Conservation (phyloP, 2,797 vertebrate genomes). For the Caiman crocodilus region DNA sequence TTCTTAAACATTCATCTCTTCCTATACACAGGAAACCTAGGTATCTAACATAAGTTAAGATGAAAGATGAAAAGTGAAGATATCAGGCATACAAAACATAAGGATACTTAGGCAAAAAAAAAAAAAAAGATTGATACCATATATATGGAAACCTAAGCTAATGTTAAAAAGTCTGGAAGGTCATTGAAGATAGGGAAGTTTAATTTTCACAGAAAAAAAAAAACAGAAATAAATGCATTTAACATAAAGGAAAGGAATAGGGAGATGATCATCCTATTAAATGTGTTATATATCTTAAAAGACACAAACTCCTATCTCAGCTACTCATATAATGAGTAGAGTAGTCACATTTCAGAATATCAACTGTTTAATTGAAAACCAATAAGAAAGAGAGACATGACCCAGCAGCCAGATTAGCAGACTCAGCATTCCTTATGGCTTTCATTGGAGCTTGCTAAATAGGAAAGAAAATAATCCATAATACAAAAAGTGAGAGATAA, state of each 20-base stretch:
- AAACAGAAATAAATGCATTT: not conserved
- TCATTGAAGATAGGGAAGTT: not conserved
- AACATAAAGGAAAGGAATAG: not conserved
- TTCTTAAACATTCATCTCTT: too few species aligned
- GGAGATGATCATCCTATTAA: not conserved
- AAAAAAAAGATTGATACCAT: too few species aligned
- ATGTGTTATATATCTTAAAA: not conserved
- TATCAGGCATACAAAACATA: too few species aligned
- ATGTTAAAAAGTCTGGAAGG: fast-evolving
- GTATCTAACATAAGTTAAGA: too few species aligned
- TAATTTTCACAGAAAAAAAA: fast-evolving
- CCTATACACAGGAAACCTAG: too few species aligned
- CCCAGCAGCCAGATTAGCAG: not conserved
- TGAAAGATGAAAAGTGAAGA: too few species aligned
- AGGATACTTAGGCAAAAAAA: too few species aligned
- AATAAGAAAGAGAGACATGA: not conserved
- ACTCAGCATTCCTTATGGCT: too few species aligned
- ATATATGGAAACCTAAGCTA: not conserved
- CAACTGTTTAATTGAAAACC: not conserved
- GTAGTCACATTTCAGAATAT: not conserved
- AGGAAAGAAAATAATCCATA: not conserved
- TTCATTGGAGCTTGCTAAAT: too few species aligned
- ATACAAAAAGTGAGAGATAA: not conserved
- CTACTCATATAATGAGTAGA: not conserved
- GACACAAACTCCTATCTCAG: not conserved